Evolutionary conservation across 1,140 invertebrate genomes (phyloP).

Genomic region (Pectinophora gossypiella): DNA sequence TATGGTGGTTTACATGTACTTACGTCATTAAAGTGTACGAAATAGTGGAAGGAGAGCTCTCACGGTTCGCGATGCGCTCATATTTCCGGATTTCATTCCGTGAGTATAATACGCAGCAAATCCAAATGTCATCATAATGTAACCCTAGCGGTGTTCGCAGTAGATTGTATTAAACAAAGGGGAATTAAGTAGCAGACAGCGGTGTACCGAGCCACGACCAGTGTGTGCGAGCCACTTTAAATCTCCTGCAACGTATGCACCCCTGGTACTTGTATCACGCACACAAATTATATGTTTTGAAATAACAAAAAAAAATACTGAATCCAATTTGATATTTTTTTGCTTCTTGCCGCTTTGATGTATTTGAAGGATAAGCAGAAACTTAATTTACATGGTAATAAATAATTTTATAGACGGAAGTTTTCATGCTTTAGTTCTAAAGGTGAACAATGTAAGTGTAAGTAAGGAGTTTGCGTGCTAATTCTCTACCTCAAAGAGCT

Average conservation of each 20-base stretch:
- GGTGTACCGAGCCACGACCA: conserved; percentile 40
- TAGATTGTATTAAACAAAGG: conserved; percentile 58
- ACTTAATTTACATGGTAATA: no score
- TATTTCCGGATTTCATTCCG: conserved; percentile 40
- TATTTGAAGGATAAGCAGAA: no score
- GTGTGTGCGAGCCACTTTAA: conserved; percentile 40
- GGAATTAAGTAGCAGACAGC: conserved; percentile 49
- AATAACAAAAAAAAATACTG: conserved; percentile 12
- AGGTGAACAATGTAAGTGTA: no score
- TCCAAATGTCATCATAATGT: conserved; percentile 49
- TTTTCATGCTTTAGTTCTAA: no score
- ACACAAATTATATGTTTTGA: conserved; percentile 20
- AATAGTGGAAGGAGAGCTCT: not conserved
- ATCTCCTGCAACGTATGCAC: conserved; percentile 22
- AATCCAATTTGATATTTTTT: no score
- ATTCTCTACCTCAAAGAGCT: no score
- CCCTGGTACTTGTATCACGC: conserved; percentile 23
- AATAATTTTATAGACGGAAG: no score
- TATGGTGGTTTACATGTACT: no score
- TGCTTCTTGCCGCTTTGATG: no score
- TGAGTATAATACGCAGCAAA: conserved; percentile 38
- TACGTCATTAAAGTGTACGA: not conserved
- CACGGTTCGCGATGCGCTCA: conserved; percentile 28
- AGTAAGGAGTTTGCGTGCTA: no score
- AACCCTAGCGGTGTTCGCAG: conserved; percentile 36